These are phyloP conservation scores for Drosophila meridionalis DNA, from an alignment of 2,888 invertebrate genomes.

Conservation along the genomic window DNA sequence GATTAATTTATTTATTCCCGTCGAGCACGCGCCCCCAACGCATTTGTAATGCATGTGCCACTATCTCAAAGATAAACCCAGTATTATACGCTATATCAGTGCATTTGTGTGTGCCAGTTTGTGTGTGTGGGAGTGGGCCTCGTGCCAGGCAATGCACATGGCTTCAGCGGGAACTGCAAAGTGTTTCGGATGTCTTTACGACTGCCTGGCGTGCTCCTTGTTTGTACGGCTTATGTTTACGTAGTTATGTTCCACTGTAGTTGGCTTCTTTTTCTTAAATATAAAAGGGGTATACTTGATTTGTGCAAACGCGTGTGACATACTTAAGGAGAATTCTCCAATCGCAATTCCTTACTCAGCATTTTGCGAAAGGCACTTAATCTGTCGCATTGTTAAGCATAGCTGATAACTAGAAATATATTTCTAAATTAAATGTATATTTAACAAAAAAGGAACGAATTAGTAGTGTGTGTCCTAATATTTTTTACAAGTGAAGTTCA, in stretches of 20 bases:
- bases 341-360: not conserved
- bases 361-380: not conserved
- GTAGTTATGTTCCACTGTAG: slow-evolving; percentile 21
- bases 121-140: slow-evolving; percentile 22
- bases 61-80: slow-evolving; percentile 52
- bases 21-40: slow-evolving; percentile 51
- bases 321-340: no score
- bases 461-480: no score
- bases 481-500: no score
- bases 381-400: not conserved
- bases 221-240: slow-evolving; percentile 15
- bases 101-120: slow-evolving; percentile 8
- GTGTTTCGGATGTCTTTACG: slow-evolving; percentile 13
- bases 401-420: not conserved
- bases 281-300: not conserved
- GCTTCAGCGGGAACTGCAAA: slow-evolving; percentile 23
- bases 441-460: no score
- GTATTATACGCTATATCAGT: slow-evolving; percentile 12
- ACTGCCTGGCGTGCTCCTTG: slow-evolving; percentile 16
- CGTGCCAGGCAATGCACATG: slow-evolving; percentile 57
- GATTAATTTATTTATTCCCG: slow-evolving; percentile 66
- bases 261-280: not conserved
- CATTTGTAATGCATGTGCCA: slow-evolving; percentile 35
- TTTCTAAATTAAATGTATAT: not conserved
- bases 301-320: not conserved